These are phyloP conservation scores for Drosophila neocordata DNA, from an alignment of 1,140 invertebrate species.

Conservation along the genomic window DNA sequence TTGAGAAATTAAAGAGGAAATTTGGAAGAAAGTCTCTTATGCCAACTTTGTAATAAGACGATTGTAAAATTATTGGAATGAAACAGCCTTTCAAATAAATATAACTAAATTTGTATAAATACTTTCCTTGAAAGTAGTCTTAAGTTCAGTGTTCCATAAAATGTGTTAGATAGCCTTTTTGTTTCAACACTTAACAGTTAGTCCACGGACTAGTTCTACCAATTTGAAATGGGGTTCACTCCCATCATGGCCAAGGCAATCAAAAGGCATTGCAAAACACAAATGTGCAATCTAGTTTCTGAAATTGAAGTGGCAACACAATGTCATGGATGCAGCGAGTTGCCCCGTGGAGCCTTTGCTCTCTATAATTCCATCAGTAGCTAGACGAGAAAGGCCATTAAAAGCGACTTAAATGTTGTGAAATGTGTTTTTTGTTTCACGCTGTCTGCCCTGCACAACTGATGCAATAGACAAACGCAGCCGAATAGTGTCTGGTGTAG, in stretches of 20 bases:
- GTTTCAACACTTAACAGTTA: too few species aligned
- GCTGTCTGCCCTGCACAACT: conserved; percentile 31
- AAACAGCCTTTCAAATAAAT: too few species aligned
- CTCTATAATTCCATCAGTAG: conserved; percentile 20
- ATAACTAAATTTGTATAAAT: too few species aligned
- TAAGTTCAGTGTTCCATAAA: too few species aligned
- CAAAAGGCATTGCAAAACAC: conserved; percentile 39
- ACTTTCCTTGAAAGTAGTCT: too few species aligned
- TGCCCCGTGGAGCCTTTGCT: background rate
- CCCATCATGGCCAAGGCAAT: conserved; percentile 33
- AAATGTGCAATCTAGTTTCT: conserved; percentile 49
- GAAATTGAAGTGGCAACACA: conserved; percentile 36
- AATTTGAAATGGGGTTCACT: background rate
- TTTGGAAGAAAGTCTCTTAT: too few species aligned
- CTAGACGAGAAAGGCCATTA: conserved; percentile 70
- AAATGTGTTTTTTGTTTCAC: conserved; percentile 52
- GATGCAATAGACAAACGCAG: background rate
- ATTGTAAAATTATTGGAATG: too few species aligned
- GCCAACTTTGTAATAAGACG: too few species aligned
- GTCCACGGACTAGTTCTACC: background rate
- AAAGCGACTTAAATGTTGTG: conserved; percentile 60
- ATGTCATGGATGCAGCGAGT: conserved; percentile 24
- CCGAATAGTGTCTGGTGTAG: background rate
- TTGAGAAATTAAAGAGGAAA: too few species aligned
- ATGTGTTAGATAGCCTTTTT: too few species aligned